Evolutionary conservation across 2,797 vertebrate species (phyloP), one percentile per base, ranked within the genome.

Genomic region (Pogonophryne albipinna): DNA sequence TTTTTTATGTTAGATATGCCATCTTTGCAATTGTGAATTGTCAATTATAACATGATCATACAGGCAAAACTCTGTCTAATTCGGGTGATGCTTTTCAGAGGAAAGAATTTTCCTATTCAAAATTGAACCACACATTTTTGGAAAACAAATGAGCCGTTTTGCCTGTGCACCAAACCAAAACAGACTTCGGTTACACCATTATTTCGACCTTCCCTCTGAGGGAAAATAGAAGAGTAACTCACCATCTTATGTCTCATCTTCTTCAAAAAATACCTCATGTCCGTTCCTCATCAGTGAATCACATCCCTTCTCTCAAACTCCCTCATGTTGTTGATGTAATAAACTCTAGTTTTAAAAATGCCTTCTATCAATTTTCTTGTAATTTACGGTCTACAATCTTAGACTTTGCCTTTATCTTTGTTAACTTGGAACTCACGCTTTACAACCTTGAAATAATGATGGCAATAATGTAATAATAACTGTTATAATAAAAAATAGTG

Each of bases 241-340:
- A 15, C 59, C 50, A 38, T 50, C 53, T 44, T 74, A 15, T 1
- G 47, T 59, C 70, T 74, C 45, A 17, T 60, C 66, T 50, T 81
- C 73, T 59, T 38, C 11, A 72, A 23, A 56, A 17, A 76, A 27
- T 10, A 34, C 34, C 34, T 34, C 34, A 34, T 34, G 65, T 47
- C 17, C 20, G 16, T 61, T 70, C 58, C 65, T 83, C 77, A 20
- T 66, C 72, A 46, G 2, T 74, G 58, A 85, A 42, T 85, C 55
- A 66, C n/a, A 59, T 66, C 38, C 55, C 27, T 60, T 45, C 44
- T 45, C 44, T 57, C 15, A 14, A 64, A 53, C 41, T n/a, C 44
- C 46, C 31, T 65, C 27, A 4, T 42, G 55, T 44, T 56, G 15
- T 31, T 70, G 20, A 47, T 46, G n/a, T 12, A 2, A 38, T 1